These are phyloP conservation scores for Microcebus murinus DNA, from an alignment of 2,113 vertebrate species.

Conservation along the genomic window DNA sequence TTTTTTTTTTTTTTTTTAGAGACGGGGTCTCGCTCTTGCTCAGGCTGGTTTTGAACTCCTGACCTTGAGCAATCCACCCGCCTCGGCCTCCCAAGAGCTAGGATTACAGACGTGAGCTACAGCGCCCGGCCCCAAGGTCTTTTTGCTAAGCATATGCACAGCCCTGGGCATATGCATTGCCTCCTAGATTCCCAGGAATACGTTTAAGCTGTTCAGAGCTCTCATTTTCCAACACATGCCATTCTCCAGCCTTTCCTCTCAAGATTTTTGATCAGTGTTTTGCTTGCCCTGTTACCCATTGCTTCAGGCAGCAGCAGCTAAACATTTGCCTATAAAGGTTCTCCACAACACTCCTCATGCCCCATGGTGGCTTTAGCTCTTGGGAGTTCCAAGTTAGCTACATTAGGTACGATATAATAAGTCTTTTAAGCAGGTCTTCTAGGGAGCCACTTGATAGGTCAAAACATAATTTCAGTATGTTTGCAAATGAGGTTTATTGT, in stretches of 20 bases:
- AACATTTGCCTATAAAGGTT: neutral
- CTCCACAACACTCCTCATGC: neutral
- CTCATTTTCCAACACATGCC: neutral
- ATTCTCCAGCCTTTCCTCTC: neutral
- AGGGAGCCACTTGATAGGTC: neutral
- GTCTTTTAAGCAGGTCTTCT: neutral
- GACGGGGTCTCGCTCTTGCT: too few relatives aligned
- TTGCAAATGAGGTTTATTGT: neutral
- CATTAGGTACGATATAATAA: neutral
- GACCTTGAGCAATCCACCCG: too few relatives aligned
- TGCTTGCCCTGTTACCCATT: neutral
- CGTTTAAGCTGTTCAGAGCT: neutral
- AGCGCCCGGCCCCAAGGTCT: accelerated
- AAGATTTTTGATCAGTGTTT: neutral
- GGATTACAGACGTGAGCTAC: too few relatives aligned
- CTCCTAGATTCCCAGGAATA: neutral
- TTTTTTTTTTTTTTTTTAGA: neutral
- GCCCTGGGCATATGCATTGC: neutral
- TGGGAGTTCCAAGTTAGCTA: neutral
- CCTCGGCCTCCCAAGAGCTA: too few relatives aligned
- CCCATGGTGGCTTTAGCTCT: neutral
- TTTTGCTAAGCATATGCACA: neutral
- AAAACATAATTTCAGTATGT: neutral
- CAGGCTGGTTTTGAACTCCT: too few relatives aligned
- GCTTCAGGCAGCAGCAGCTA: too few relatives aligned